A percentile compares a stretch with the other conserved stretches of the same genome.
Conservation (phyloP, 2,797 vertebrate species). For the Pangasius djambal region DNA sequence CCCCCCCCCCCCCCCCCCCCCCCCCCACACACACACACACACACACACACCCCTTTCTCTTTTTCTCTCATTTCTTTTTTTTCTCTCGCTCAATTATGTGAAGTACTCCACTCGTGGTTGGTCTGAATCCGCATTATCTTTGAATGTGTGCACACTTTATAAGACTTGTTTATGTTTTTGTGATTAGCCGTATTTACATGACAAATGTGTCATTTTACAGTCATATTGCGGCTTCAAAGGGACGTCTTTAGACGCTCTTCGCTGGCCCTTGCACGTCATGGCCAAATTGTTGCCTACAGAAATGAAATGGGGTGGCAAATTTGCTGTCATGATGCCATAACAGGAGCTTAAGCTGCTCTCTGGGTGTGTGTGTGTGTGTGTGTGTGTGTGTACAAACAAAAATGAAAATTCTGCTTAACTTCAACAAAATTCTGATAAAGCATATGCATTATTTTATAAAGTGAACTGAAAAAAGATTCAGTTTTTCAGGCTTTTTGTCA, state of each 20-base stretch:
- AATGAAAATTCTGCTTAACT: background rate
- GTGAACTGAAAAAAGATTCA: background rate
- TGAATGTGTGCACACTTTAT: constrained; percentile 68
- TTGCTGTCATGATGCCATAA: background rate
- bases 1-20: background rate
- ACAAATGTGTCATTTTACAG: constrained; percentile 64
- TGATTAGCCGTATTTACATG: constrained; percentile 56
- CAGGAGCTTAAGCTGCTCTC: background rate
- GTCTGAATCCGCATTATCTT: constrained; percentile 42
- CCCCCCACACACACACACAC: background rate
- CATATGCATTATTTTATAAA: background rate
- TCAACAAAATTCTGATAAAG: background rate
- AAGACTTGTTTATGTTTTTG: constrained; percentile 60
- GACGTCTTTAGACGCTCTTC: constrained; percentile 59
- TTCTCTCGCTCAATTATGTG: constrained; percentile 40
- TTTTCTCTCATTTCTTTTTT: constrained; percentile 5
- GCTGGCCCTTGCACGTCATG: background rate
- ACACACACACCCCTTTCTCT: background rate
- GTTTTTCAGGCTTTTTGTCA: background rate
- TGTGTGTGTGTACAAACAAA: background rate
- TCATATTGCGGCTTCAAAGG: constrained; percentile 67
- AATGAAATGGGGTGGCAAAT: constrained; percentile 12
- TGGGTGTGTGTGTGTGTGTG: too few relatives aligned
- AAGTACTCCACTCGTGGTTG: constrained; percentile 41
- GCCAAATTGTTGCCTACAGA: constrained; percentile 19